Conservation (phyloP, 2,113 vertebrate genomes). For the Equus przewalskii region DNA sequence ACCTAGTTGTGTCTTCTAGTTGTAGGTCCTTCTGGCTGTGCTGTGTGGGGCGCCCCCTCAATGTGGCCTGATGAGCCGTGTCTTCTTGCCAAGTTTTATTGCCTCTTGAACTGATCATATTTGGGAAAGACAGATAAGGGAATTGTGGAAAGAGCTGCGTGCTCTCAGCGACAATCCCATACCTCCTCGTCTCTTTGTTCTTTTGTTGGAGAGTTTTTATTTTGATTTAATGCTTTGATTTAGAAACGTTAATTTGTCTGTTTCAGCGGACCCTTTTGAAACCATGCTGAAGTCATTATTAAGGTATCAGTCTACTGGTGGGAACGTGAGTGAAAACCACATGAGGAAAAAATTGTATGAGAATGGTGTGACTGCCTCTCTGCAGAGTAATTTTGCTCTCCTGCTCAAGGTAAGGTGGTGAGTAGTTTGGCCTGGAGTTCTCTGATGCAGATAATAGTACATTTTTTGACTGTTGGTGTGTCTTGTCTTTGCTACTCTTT, state of each 20-base stretch:
- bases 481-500: neutral
- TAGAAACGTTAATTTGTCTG: constrained; percentile 47
- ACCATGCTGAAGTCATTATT: constrained; percentile 97
- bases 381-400: constrained; percentile 92
- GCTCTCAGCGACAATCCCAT: neutral
- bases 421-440: neutral
- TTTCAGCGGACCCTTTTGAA: constrained; percentile 97
- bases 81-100: constrained; percentile 45
- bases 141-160: neutral
- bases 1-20: too few relatives aligned
- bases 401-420: constrained; percentile 91
- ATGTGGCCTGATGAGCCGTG: neutral
- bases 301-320: constrained; percentile 92
- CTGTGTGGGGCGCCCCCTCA: too few relatives aligned
- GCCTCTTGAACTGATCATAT: neutral
- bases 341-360: constrained; percentile 94
- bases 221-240: constrained; percentile 26
- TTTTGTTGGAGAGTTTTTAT: neutral
- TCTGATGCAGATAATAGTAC: neutral
- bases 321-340: constrained; percentile 88
- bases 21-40: too few relatives aligned
- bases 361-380: constrained; percentile 90
- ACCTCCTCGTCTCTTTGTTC: neutral
- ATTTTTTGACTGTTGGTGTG: neutral
- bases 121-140: neutral